Conservation (phyloP, 1,140 invertebrate species). For the Homalodisca vitripennis region DNA sequence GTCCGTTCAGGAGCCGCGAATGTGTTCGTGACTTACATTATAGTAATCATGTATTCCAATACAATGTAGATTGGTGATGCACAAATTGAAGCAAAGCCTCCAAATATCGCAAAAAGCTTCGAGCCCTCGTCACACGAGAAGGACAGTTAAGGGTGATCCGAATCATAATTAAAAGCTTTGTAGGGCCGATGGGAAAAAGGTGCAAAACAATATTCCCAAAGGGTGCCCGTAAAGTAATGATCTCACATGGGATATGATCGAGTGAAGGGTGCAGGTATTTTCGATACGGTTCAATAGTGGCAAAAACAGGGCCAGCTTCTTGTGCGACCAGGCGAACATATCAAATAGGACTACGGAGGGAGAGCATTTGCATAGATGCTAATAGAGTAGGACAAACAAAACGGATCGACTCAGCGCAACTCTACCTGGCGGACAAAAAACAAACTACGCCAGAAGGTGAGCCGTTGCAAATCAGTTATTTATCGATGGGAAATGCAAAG, state of each 20-base stretch:
- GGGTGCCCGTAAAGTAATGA: conserved; percentile 4
- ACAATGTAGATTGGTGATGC: too few species aligned
- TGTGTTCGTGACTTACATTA: too few species aligned
- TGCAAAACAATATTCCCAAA: conserved; percentile 21
- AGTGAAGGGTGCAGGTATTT: conserved; percentile 6
- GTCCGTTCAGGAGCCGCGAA: too few species aligned
- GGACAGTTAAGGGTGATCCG: not conserved
- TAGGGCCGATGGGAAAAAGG: not conserved
- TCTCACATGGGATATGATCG: not conserved
- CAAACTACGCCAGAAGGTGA: conserved; percentile 1
- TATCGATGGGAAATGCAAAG: conserved; percentile 23
- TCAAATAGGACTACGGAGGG: conserved; percentile 11
- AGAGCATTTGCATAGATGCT: conserved; percentile 16
- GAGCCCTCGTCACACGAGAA: too few species aligned
- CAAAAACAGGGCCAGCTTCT: conserved; percentile 3
- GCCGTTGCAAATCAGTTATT: conserved; percentile 24
- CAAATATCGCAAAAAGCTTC: too few species aligned
- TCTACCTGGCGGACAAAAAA: conserved; percentile 14
- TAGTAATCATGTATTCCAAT: too few species aligned
- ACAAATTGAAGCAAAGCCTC: too few species aligned
- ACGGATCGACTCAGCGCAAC: too few species aligned
- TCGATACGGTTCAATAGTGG: conserved; percentile 11
- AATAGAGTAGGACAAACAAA: conserved; percentile 12
- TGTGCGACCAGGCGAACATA: conserved; percentile 6
- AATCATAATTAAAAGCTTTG: conserved; percentile 3